A percentile compares a stretch with the other conserved stretches of the same genome.
Conservation (phyloP, 2,113 vertebrate genomes). For the Gymnarchus niloticus region DNA sequence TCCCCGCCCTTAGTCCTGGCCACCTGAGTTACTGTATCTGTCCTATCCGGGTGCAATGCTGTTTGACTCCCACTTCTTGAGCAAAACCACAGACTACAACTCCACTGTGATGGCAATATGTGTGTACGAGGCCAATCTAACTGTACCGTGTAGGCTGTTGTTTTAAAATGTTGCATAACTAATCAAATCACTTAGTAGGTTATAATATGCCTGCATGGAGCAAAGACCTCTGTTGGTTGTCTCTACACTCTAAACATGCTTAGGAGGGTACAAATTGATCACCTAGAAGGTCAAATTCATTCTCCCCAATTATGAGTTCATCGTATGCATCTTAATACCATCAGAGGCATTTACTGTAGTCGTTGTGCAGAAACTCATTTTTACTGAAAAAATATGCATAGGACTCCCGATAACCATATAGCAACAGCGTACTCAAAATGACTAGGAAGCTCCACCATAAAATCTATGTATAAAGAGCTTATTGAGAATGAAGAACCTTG, state of each 20-base stretch:
- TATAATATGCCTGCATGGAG: neutral
- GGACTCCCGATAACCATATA: neutral
- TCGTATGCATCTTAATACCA: neutral
- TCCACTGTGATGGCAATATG: neutral
- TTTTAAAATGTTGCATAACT: neutral
- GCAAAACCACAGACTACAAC: neutral
- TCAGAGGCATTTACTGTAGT: neutral
- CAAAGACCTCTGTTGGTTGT: neutral
- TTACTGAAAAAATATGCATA: neutral
- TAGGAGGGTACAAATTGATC: neutral
- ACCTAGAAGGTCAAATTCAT: neutral
- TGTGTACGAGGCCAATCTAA: neutral
- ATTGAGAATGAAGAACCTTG: too few species aligned
- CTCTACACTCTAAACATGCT: neutral
- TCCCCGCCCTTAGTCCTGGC: neutral
- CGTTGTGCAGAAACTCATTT: neutral
- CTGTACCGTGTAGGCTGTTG: neutral
- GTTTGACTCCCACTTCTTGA: neutral
- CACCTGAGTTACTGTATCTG: neutral
- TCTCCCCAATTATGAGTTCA: neutral
- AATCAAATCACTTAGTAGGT: neutral
- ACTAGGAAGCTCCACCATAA: neutral
- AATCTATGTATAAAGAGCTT: neutral
- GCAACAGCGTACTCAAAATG: neutral
- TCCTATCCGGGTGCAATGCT: neutral